Percentiles rank a stretch among this genome's conserved stretches.
These are phyloP conservation scores for Vanacampus margaritifer DNA, from an alignment of 2,113 vertebrate species.

Conservation along the genomic window DNA sequence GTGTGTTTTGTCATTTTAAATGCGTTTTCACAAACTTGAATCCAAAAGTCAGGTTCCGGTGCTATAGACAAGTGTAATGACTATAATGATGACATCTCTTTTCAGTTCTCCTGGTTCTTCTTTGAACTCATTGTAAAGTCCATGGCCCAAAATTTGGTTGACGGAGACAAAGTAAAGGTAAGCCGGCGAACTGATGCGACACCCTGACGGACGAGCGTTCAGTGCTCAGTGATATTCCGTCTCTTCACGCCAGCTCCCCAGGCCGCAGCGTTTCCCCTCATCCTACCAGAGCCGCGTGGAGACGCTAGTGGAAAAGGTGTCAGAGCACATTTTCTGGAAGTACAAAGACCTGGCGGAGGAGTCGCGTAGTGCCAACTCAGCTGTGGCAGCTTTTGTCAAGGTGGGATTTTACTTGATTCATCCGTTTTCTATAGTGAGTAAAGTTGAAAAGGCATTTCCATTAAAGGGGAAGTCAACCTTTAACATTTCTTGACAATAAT, in stretches of 20 bases:
- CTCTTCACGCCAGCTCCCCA: slow-evolving; percentile 72
- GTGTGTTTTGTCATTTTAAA: too few relatives aligned
- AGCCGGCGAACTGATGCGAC: background rate
- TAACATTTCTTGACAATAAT: too few relatives aligned
- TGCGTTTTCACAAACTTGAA: too few relatives aligned
- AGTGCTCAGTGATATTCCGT: background rate
- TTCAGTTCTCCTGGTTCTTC: slow-evolving; percentile 97
- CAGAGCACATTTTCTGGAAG: slow-evolving; percentile 92
- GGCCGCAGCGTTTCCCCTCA: slow-evolving; percentile 85
- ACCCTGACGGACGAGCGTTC: background rate
- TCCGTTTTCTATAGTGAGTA: background rate
- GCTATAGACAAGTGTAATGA: too few relatives aligned
- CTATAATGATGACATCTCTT: slow-evolving; percentile 5
- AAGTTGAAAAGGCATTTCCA: too few relatives aligned
- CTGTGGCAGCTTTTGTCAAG: slow-evolving; percentile 88
- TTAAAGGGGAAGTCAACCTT: too few relatives aligned
- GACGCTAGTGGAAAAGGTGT: slow-evolving; percentile 82
- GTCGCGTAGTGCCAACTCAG: slow-evolving; percentile 87
- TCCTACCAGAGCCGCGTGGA: slow-evolving; percentile 86
- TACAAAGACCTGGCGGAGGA: slow-evolving; percentile 85
- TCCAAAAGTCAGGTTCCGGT: too few relatives aligned
- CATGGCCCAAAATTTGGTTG: slow-evolving; percentile 89
- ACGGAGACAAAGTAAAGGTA: slow-evolving; percentile 85
- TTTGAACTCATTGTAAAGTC: slow-evolving; percentile 92
- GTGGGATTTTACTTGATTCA: slow-evolving; percentile 55